Evolutionary conservation across 2,888 invertebrate genomes (phyloP), one percentile per base, ranked within the genome.

Genomic region (Oxyscelio sp.): DNA sequence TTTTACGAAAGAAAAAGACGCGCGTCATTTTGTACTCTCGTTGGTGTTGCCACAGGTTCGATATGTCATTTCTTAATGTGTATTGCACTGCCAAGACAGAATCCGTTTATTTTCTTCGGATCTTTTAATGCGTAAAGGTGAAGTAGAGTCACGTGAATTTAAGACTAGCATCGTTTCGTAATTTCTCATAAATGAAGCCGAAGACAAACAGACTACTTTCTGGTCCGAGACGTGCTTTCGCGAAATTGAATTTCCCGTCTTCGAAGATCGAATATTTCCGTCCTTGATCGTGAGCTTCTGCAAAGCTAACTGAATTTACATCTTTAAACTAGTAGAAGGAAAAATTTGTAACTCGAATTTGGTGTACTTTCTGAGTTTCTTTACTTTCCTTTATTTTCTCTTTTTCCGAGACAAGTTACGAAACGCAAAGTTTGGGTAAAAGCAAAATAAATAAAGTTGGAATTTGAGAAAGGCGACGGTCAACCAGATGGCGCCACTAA

Each of bases 141-240:
- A n/a, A n/a, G n/a, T n/a, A 58, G 58, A 27, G 59, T 59, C 65
- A 66, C 59, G 59, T 77, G 77, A 68, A 77, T 77, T 68, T 40
- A 15, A 15, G 52, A 59, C 38, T 45, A 15, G 65, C 63, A 65
- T 65, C 65, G 50, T 75, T 65, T n/a, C 63, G n/a, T 45, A 43
- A 63, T 65, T 65, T 13, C 48, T 58, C 40, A 34, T 15, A 65
- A 34, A 21, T 15, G 38, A 50, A 59, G 31, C 40, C 21, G 66
- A 59, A 50, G 58, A 66, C 61, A 78, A 61, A 68, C 59, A 43
- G 61, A 70, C 48, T 61, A 61, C 61, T 68, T 78, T 34, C 54
- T 40, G 70, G 45, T 61, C 54, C 61, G 54, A 68, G 17, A 78
- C 78, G 78, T 79, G 70, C 56, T 70, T 70, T 70, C 19, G 78